A percentile compares a stretch with the other conserved stretches of the same genome.
These are phyloP conservation scores for Apamea crenata DNA, from an alignment of 2,888 invertebrate genomes.

Conservation along the genomic window DNA sequence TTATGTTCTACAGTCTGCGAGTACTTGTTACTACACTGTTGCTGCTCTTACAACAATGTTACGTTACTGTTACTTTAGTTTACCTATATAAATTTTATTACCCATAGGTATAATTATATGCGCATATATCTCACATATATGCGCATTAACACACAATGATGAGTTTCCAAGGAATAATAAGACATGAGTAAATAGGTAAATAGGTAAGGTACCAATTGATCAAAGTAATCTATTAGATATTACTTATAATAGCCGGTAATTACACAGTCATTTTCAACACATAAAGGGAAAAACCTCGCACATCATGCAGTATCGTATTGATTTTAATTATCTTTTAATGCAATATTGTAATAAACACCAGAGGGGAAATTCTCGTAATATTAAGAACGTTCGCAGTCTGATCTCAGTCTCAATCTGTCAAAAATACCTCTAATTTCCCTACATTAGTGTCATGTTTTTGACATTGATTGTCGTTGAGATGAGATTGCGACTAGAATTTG, in stretches of 20 bases:
- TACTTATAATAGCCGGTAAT: conserved; percentile 28
- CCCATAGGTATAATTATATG: not conserved
- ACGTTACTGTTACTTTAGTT: not conserved
- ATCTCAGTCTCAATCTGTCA: too few species aligned
- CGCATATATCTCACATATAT: not conserved
- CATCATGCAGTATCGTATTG: conserved; percentile 13
- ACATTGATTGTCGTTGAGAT: too few species aligned
- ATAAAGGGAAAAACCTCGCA: conserved; percentile 36
- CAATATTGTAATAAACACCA: conserved; percentile 26
- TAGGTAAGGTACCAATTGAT: conserved; percentile 25
- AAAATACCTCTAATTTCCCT: too few species aligned
- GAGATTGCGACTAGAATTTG: too few species aligned
- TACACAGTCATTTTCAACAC: conserved; percentile 28
- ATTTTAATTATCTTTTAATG: conserved; percentile 31
- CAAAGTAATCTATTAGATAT: conserved; percentile 36
- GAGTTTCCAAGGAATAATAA: conserved; percentile 13
- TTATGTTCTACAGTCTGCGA: not conserved
- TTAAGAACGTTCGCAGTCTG: too few species aligned
- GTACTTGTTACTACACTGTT: too few species aligned
- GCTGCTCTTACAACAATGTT: not conserved
- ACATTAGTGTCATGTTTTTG: too few species aligned
- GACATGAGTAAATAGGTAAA: not conserved
- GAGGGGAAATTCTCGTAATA: too few species aligned
- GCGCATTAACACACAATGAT: not conserved
- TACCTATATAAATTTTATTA: not conserved